Percentiles rank a stretch among this genome's conserved stretches.
phyloP scores from a whole-genome alignment of 2,797 vertebrate species.

The Pangasius macronema region DNA sequence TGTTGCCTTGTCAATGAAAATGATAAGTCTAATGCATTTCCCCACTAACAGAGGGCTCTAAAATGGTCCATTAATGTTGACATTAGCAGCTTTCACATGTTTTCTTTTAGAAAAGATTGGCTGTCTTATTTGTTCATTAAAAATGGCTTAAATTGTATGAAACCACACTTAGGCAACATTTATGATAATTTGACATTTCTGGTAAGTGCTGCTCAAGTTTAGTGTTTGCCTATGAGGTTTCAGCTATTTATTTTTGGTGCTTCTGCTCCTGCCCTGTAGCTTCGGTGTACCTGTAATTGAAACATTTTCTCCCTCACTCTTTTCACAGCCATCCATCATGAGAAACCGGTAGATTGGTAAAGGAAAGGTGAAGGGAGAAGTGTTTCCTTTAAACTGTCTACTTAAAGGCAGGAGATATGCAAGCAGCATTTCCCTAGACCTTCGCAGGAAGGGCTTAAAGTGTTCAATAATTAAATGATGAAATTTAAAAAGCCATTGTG shows the following conservation, averaged over 20 bases:
- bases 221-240: slow-evolving; percentile 11
- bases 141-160: slow-evolving; percentile 41
- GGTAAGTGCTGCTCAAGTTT: slow-evolving; percentile 23
- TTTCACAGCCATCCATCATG: slow-evolving; percentile 10
- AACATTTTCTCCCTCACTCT: neutral
- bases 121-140: slow-evolving; percentile 49
- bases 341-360: slow-evolving; percentile 32
- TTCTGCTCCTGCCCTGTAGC: neutral
- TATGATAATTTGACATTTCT: slow-evolving; percentile 48
- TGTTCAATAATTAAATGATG: slow-evolving; percentile 40
- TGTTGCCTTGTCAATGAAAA: slow-evolving; percentile 25
- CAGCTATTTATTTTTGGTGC: slow-evolving; percentile 31
- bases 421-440: slow-evolving; percentile 19
- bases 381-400: slow-evolving; percentile 4
- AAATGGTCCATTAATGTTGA: slow-evolving; percentile 32
- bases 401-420: slow-evolving; percentile 16
- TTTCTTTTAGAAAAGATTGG: slow-evolving; percentile 44
- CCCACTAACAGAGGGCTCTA: neutral
- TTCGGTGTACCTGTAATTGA: slow-evolving; percentile 33
- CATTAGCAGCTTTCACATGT: slow-evolving; percentile 33
- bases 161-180: slow-evolving; percentile 31
- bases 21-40: slow-evolving; percentile 25
- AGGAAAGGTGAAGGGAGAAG: slow-evolving; percentile 22
- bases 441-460: slow-evolving; percentile 35
- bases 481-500: slow-evolving; percentile 47